Conservation (phyloP, 2,113 vertebrate genomes). For the Ploceus nigricollis region DNA sequence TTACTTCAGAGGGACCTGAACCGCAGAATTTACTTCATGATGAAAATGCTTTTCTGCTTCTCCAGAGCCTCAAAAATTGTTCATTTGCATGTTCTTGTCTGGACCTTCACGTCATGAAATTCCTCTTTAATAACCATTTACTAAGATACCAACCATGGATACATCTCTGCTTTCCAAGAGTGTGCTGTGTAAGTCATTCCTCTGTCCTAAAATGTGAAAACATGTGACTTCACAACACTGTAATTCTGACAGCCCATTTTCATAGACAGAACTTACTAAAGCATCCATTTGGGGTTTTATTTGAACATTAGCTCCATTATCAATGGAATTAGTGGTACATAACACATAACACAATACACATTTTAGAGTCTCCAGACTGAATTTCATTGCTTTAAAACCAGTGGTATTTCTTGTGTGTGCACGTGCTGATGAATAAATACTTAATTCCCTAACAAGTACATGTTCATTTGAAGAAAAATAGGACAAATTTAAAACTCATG, state of each 20-base stretch:
- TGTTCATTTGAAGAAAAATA: background rate
- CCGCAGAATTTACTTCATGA: background rate
- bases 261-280: background rate
- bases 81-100: background rate
- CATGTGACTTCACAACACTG: background rate
- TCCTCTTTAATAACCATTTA: background rate
- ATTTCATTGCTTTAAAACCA: background rate
- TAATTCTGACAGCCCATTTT: background rate
- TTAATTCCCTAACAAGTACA: background rate
- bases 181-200: background rate
- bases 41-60: background rate
- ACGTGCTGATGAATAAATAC: background rate
- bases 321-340: background rate
- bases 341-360: background rate
- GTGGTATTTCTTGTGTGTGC: background rate
- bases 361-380: background rate
- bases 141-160: background rate
- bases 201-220: background rate
- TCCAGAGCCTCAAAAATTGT: background rate
- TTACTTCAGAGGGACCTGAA: background rate
- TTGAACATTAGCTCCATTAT: background rate
- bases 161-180: background rate
- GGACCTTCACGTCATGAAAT: background rate
- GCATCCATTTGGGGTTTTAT: background rate
- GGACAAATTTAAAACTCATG: background rate